Percentiles rank a stretch among this genome's conserved stretches.
These are phyloP conservation scores for Argya squamiceps DNA, from an alignment of 2,797 vertebrate species.

Conservation along the genomic window DNA sequence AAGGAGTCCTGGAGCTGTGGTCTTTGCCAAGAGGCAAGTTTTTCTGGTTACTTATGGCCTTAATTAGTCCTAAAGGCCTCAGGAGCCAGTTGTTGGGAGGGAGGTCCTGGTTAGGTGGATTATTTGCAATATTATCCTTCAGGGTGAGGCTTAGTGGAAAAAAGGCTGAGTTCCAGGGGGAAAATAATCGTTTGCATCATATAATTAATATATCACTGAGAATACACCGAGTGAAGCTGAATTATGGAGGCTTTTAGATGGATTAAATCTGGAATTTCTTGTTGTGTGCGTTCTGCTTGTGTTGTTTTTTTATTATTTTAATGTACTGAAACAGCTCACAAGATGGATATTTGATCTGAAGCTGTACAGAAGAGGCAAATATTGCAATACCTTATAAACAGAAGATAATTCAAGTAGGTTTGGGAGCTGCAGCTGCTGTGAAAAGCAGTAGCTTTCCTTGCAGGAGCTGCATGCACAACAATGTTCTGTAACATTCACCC, in stretches of 20 bases:
- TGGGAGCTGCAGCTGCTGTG: neutral
- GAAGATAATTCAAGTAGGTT: neutral
- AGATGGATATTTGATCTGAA: neutral
- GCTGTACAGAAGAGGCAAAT: neutral
- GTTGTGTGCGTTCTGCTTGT: neutral
- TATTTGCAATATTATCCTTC: neutral
- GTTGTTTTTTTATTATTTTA: neutral
- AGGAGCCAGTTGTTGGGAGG: neutral
- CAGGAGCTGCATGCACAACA: neutral
- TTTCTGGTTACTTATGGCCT: neutral
- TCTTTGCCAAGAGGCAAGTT: neutral
- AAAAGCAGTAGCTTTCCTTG: neutral
- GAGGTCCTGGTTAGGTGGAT: neutral
- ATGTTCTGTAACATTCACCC: neutral
- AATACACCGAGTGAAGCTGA: neutral
- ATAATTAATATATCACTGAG: neutral
- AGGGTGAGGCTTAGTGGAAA: neutral
- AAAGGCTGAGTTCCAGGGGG: neutral
- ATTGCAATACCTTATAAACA: neutral
- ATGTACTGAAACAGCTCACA: neutral
- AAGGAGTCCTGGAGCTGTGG: neutral
- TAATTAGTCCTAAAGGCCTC: neutral
- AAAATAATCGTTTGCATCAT: neutral
- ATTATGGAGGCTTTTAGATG: neutral
- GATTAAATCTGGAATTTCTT: neutral